Evolutionary conservation across 2,113 vertebrate species (phyloP), one percentile per base, ranked within the genome.

Genomic region (Nannospalax galili): DNA sequence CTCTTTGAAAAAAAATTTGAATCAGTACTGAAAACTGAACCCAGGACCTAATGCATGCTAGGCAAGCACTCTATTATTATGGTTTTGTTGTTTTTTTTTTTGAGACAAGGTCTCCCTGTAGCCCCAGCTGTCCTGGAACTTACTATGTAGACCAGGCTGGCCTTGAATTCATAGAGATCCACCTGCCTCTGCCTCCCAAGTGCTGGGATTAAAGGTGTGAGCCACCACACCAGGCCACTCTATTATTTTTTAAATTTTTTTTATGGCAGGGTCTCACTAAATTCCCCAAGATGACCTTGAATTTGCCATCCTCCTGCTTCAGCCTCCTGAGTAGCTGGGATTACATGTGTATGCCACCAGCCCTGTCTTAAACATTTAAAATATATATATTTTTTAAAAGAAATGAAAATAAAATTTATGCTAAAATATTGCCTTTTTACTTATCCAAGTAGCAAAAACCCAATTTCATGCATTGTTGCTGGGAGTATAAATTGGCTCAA

Each of bases 351-450:
- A 19, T 64, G 17, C 30, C 58, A 45, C 19, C 37, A 75, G 40
- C 48, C 72, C 14, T 88, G 40, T 28, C n/a, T 93, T 88, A 85
- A 70, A 62, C 14, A 40, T n/a, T n/a, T n/a, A n/a, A n/a, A n/a
- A n/a, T n/a, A n/a, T n/a, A n/a, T n/a, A n/a, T n/a, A n/a, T n/a
- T 15, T 75, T 94, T 93, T 15, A 92, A 0, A 93, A 94, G 70
- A 81, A 58, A 28, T n/a, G 11, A 95, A 95, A 93, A 92, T 84
- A 30, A 78, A 95, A 96, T 87, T 77, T 37, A 82, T 10, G 81
- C 48, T 20, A 19, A 84, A 80, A 72, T 60, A 65, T 15, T 19
- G 74, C 80, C 80, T 94, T 80, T 95, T 87, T 28, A 30, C 58
- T 56, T 19, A 91, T 60, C 24, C 87, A 35, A 73, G 58, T 60